Conservation (phyloP, 1,140 invertebrate genomes). For the Cotesia typhae region DNA sequence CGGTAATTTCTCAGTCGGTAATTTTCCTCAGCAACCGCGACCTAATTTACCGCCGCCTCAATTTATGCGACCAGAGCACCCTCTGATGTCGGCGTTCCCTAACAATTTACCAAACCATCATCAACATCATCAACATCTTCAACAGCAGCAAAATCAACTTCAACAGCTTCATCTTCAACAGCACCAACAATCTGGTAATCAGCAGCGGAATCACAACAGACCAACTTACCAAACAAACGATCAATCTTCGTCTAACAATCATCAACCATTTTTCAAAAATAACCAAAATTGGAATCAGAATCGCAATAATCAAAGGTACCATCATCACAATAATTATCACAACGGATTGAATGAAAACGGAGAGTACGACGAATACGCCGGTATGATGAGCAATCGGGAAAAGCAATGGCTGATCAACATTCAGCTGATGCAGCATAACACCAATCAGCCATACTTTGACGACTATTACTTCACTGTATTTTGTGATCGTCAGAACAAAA, state of each 20-base stretch:
- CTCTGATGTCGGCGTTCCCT: constrained; percentile 18
- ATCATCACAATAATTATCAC: constrained; percentile 50
- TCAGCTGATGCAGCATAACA: constrained; percentile 87
- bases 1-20: constrained; percentile 45
- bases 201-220: constrained; percentile 54
- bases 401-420: constrained; percentile 95
- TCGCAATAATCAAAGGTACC: constrained; percentile 54
- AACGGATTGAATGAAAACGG: constrained; percentile 54
- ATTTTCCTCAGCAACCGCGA: constrained; percentile 27
- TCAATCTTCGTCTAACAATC: constrained; percentile 44
- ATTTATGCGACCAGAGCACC: constrained; percentile 54
- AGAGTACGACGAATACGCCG: constrained; percentile 82
- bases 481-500: constrained; percentile 57
- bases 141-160: constrained; percentile 34
- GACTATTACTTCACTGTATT: constrained; percentile 84
- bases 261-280: constrained; percentile 61
- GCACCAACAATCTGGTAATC: constrained; percentile 34
- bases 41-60: constrained; percentile 45
- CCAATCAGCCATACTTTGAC: constrained; percentile 84
- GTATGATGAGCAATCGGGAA: constrained; percentile 89
- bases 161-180: constrained; percentile 49
- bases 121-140: constrained; percentile 41
- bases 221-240: constrained; percentile 53
- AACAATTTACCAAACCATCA: constrained; percentile 31
- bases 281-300: constrained; percentile 60